Evolutionary conservation across 2,797 vertebrate species (phyloP).

Genomic region (Antennarius maculatus): DNA sequence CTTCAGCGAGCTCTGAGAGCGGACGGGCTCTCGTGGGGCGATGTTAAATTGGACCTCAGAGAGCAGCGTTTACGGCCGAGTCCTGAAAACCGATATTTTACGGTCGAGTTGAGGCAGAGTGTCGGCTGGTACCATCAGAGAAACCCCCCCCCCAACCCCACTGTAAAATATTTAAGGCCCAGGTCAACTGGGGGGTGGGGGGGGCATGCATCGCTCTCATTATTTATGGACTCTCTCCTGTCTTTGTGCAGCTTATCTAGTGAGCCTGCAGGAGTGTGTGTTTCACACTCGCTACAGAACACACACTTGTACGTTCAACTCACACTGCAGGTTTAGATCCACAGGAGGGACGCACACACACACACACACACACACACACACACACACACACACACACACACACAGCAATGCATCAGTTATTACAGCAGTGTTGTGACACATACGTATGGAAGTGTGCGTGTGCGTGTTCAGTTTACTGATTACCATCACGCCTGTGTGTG

Average conservation of each 20-base stretch:
- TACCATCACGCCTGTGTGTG: background rate
- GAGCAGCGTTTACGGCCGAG: slow-evolving; percentile 23
- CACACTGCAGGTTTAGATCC: background rate
- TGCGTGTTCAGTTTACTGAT: background rate
- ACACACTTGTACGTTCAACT: background rate
- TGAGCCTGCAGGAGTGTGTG: slow-evolving; percentile 40
- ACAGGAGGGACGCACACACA: background rate
- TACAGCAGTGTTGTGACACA: background rate
- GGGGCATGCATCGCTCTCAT: slow-evolving; percentile 59
- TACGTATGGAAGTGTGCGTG: background rate
- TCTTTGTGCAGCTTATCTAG: slow-evolving; percentile 57
- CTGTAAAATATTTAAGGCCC: slow-evolving; percentile 74
- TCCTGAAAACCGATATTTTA: slow-evolving; percentile 57
- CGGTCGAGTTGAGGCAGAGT: slow-evolving; percentile 34
- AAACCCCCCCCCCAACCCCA: background rate
- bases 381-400: no score
- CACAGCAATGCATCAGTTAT: background rate
- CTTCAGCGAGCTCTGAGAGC: slow-evolving; percentile 12
- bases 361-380: no score
- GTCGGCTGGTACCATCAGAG: slow-evolving; percentile 43
- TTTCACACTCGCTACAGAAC: slow-evolving; percentile 8
- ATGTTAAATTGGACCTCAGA: slow-evolving; percentile 59
- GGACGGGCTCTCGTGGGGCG: slow-evolving; percentile 36
- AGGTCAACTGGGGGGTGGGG: slow-evolving; percentile 63
- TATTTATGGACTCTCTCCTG: slow-evolving; percentile 65